Conservation (phyloP, 30 jellyfish, hydroid and myxozoan genomes). For the Sanderia malayensis region DNA sequence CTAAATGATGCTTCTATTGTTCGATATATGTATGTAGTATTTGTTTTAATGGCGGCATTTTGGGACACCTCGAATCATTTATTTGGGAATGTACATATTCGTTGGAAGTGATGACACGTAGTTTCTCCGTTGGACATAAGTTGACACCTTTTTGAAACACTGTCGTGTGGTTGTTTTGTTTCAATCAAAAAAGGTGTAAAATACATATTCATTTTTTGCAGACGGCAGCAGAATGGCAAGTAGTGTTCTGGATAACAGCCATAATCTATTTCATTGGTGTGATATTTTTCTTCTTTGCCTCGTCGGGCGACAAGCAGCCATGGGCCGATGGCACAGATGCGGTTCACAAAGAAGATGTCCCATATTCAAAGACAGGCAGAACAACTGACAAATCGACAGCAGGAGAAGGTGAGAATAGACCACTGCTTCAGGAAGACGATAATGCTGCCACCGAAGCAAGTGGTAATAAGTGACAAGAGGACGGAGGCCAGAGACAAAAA, state of each 20-base stretch:
- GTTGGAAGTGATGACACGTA: no score
- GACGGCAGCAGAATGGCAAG: conserved; percentile 99
- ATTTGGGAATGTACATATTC: no score
- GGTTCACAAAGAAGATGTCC: conserved; percentile 61
- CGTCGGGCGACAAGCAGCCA: conserved; percentile 99
- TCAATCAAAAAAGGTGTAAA: no score
- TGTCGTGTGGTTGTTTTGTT: no score
- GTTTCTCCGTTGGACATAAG: no score
- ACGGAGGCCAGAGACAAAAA: conserved; percentile 20
- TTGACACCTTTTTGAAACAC: no score
- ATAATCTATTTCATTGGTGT: conserved; percentile 88
- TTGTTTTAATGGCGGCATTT: no score
- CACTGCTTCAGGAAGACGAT: conserved; percentile 27
- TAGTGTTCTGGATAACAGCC: conserved; percentile 98
- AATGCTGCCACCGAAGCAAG: conserved; percentile 16
- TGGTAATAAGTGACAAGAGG: conserved; percentile 16
- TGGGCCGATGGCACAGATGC: conserved; percentile 88
- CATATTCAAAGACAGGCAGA: conserved; percentile 45
- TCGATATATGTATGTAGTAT: no score
- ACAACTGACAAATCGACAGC: neutral
- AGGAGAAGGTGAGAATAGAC: conserved; percentile 58
- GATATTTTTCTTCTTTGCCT: conserved; percentile 83
- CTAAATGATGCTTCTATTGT: no score
- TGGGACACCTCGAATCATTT: no score
- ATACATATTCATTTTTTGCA: no score